These are phyloP conservation scores for Furnarius figulus DNA, from an alignment of 2,113 vertebrate species.

Conservation along the genomic window DNA sequence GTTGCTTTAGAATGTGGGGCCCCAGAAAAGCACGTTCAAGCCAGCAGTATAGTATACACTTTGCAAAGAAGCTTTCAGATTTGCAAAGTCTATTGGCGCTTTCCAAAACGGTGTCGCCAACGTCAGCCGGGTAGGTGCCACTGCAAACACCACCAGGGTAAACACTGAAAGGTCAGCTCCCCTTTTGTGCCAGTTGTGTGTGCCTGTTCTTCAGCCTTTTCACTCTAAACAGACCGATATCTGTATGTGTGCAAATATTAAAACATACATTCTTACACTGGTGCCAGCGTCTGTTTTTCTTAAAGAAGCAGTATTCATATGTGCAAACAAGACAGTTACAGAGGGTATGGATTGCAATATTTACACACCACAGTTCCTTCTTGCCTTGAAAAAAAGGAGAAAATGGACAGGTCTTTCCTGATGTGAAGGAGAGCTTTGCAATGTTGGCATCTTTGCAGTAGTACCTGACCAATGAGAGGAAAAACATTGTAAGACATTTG, in stretches of 20 bases:
- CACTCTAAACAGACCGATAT: conserved; percentile 33
- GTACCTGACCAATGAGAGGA: neutral
- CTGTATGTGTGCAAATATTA: conserved; percentile 34
- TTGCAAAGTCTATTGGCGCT: neutral
- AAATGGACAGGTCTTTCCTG: neutral
- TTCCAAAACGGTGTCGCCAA: neutral
- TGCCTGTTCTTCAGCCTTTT: conserved; percentile 5
- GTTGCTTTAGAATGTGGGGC: conserved; percentile 44
- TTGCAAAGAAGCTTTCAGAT: conserved; percentile 57
- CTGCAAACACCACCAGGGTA: conserved; percentile 52
- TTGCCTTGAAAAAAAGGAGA: neutral
- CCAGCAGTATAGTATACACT: neutral
- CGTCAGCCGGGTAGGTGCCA: conserved; percentile 51
- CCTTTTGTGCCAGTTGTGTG: conserved; percentile 56
- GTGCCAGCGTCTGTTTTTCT: conserved; percentile 33
- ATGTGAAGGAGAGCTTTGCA: neutral
- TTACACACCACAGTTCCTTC: neutral
- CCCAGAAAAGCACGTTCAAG: conserved; percentile 23
- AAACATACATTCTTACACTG: conserved; percentile 33
- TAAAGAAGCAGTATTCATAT: conserved; percentile 32
- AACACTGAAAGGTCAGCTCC: conserved; percentile 56
- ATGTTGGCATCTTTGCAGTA: neutral
- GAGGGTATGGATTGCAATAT: neutral
- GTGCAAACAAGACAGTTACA: conserved; percentile 45
- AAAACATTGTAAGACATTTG: neutral